A percentile compares a stretch with the other conserved stretches of the same genome.
Evolutionary conservation across 2,797 vertebrate genomes (phyloP).

Genomic region (Urocyon cinereoargenteus): DNA sequence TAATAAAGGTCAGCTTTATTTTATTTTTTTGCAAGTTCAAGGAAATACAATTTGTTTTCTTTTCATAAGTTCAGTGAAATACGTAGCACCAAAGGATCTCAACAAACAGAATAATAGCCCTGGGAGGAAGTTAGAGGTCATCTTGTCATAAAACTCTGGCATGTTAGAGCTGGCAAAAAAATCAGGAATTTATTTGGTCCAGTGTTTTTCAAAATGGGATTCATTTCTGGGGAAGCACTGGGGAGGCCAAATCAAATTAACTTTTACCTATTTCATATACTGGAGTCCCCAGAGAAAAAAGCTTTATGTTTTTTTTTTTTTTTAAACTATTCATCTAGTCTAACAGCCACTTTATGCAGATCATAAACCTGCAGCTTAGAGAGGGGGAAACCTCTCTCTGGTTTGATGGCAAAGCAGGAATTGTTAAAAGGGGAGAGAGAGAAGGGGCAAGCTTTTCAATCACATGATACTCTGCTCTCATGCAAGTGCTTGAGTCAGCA

Average conservation of each 20-base stretch:
- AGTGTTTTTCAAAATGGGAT: neutral
- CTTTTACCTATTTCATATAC: neutral
- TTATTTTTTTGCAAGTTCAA: neutral
- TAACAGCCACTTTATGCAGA: neutral
- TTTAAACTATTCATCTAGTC: neutral
- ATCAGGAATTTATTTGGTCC: neutral
- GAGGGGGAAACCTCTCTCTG: neutral
- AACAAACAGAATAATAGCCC: neutral
- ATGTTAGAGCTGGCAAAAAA: neutral
- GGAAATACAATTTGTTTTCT: conserved; percentile 33
- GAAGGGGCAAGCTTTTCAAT: neutral
- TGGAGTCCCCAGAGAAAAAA: neutral
- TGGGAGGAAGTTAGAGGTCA: neutral
- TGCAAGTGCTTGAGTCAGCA: neutral
- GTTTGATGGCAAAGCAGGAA: neutral
- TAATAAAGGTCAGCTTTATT: neutral
- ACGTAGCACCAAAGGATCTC: neutral
- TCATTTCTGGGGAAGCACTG: neutral
- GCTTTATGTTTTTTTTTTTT: neutral
- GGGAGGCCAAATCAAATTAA: neutral
- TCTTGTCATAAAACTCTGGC: conserved; percentile 33
- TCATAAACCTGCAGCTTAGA: neutral
- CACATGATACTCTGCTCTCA: neutral
- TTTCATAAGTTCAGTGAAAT: conserved; percentile 48
- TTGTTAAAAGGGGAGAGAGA: neutral